Evolutionary conservation across 2,888 invertebrate species (phyloP).

Genomic region (Parnassius smintheus): DNA sequence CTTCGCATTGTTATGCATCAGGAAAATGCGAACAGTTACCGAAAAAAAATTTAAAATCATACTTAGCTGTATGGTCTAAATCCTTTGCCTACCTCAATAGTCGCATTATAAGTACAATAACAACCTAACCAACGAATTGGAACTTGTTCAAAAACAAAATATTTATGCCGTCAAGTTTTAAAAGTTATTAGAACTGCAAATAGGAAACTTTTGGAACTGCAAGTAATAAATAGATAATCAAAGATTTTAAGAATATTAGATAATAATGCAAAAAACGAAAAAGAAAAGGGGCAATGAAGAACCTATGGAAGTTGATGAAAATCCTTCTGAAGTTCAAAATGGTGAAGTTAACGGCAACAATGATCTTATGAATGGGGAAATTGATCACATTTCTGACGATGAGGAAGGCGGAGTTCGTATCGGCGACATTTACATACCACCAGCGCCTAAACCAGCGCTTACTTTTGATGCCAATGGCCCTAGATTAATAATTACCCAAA

Average conservation of each 20-base stretch:
- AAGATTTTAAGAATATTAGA: not conserved
- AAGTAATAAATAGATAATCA: too few relatives aligned
- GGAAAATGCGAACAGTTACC: too few relatives aligned
- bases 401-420: slow-evolving; percentile 87
- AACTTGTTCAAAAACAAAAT: too few relatives aligned
- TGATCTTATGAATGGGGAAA: slow-evolving; percentile 45
- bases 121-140: too few relatives aligned
- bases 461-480: slow-evolving; percentile 89
- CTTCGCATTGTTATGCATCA: too few relatives aligned
- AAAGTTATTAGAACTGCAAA: too few relatives aligned
- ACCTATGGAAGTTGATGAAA: slow-evolving; percentile 66
- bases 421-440: slow-evolving; percentile 92
- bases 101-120: too few relatives aligned
- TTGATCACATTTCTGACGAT: slow-evolving; percentile 74
- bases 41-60: too few relatives aligned
- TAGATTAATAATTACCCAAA: slow-evolving; percentile 93
- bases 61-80: too few relatives aligned
- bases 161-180: too few relatives aligned
- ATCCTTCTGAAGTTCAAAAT: slow-evolving; percentile 34
- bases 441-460: slow-evolving; percentile 85
- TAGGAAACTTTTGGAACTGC: too few relatives aligned
- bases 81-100: too few relatives aligned
- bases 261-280: slow-evolving; percentile 52
- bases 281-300: slow-evolving; percentile 54
- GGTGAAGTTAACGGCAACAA: slow-evolving; percentile 35